Conservation (phyloP, 2,113 vertebrate species). For the Catharus minimus region DNA sequence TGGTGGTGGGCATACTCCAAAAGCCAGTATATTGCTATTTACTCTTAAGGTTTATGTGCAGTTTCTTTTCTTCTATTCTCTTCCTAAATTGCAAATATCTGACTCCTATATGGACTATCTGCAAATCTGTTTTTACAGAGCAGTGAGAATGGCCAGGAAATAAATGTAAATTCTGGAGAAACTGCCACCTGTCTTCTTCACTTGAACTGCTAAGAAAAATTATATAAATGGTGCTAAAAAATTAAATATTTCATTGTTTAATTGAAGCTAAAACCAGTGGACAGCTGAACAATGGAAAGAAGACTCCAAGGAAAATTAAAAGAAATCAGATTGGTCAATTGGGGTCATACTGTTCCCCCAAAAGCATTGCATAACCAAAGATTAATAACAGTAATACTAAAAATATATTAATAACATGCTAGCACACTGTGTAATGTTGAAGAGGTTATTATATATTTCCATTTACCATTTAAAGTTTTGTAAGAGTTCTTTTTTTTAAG, state of each 20-base stretch:
- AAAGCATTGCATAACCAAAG: not conserved
- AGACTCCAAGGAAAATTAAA: not conserved
- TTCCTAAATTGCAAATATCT: not conserved
- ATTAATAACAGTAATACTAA: not conserved
- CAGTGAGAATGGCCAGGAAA: conserved; percentile 1
- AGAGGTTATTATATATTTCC: not conserved
- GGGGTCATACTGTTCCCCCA: not conserved
- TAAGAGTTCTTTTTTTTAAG: not conserved
- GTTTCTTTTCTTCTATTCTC: not conserved
- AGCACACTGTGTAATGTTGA: not conserved
- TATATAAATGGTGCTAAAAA: conserved; percentile 15
- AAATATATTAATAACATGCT: not conserved
- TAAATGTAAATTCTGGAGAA: not conserved
- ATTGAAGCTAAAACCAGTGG: not conserved
- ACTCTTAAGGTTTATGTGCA: not conserved
- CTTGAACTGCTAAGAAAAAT: conserved; percentile 16
- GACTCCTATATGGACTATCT: conserved; percentile 24
- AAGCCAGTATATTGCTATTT: not conserved
- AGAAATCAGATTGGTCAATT: not conserved
- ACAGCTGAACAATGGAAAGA: not conserved
- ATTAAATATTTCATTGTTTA: not conserved
- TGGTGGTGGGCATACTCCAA: not conserved
- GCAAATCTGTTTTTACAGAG: conserved; percentile 19
- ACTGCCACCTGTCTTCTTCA: not conserved
- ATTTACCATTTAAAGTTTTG: not conserved